Percentiles rank a stretch among this genome's conserved stretches.
These are phyloP conservation scores for Agrotis clavis DNA, from an alignment of 2,888 invertebrate genomes.

Conservation along the genomic window DNA sequence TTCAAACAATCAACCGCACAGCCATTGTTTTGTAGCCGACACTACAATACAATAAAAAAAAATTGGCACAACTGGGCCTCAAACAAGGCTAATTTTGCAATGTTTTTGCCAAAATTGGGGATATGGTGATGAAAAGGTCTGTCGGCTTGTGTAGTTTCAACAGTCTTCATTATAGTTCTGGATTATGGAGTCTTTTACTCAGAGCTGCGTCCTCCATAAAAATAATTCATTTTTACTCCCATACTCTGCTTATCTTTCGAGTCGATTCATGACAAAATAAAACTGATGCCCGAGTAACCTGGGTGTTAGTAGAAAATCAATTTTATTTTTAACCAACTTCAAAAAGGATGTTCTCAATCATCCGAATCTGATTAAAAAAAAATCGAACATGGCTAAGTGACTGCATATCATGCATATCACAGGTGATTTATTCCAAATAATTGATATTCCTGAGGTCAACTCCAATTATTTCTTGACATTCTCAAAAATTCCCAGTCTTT, in stretches of 20 bases:
- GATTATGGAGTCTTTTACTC: neutral
- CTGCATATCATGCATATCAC: too few relatives aligned
- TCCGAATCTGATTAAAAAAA: too few relatives aligned
- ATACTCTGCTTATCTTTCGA: neutral
- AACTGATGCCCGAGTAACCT: neutral
- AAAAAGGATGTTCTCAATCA: too few relatives aligned
- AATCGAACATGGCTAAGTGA: too few relatives aligned
- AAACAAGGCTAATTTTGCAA: slow-evolving; percentile 70
- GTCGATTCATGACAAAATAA: neutral
- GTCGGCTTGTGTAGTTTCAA: neutral
- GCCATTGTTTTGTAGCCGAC: slow-evolving; percentile 78
- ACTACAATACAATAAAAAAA: slow-evolving; percentile 78
- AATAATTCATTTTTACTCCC: too few relatives aligned
- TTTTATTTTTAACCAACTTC: too few relatives aligned
- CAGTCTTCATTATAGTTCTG: neutral
- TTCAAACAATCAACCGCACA: slow-evolving; percentile 74
- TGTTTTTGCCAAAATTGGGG: slow-evolving; percentile 21
- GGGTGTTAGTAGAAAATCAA: neutral
- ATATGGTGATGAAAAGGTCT: slow-evolving; percentile 6
- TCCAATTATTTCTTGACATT: neutral
- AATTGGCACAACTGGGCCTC: slow-evolving; percentile 74
- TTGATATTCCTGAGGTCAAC: neutral
- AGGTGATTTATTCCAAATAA: neutral
- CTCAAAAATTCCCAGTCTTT: neutral
- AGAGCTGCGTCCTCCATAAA: neutral